phyloP scores from a whole-genome alignment of 2,113 vertebrate species.

The Condylura cristata region DNA sequence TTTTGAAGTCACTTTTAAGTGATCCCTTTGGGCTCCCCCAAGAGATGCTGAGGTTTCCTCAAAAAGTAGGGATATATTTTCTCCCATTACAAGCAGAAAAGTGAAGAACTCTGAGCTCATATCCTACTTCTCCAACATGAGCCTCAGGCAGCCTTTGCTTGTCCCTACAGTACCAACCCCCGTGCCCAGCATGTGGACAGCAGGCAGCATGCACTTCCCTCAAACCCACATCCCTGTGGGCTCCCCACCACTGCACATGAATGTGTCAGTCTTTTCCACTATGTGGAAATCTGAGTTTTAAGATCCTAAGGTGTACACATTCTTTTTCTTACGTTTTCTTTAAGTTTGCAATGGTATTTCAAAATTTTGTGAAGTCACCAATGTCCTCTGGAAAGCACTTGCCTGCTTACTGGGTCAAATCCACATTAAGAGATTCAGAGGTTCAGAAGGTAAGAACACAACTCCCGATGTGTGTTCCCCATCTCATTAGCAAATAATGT shows the following conservation, averaged over 20 bases:
- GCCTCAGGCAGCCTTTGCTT: not conserved
- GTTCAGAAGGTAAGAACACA: too few species aligned
- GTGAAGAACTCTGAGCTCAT: not conserved
- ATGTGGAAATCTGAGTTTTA: not conserved
- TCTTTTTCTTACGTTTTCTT: not conserved
- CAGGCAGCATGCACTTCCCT: not conserved
- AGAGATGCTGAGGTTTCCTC: not conserved
- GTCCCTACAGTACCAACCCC: too few species aligned
- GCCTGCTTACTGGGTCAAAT: not conserved
- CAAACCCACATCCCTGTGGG: accelerated
- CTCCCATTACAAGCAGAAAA: not conserved
- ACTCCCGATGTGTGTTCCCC: not conserved
- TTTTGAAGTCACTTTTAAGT: not conserved
- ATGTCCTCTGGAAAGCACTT: not conserved
- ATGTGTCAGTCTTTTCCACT: not conserved
- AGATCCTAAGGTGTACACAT: not conserved
- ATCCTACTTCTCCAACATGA: not conserved
- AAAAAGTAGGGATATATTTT: not conserved
- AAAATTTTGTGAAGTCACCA: not conserved
- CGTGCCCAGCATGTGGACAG: too few species aligned
- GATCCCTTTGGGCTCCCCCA: not conserved
- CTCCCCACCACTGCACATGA: not conserved
- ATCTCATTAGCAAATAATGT: not conserved
- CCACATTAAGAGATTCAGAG: too few species aligned
- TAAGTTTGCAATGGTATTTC: not conserved